phyloP scores from a whole-genome alignment of 2,888 invertebrate genomes.

The Brachylomia viminalis region DNA sequence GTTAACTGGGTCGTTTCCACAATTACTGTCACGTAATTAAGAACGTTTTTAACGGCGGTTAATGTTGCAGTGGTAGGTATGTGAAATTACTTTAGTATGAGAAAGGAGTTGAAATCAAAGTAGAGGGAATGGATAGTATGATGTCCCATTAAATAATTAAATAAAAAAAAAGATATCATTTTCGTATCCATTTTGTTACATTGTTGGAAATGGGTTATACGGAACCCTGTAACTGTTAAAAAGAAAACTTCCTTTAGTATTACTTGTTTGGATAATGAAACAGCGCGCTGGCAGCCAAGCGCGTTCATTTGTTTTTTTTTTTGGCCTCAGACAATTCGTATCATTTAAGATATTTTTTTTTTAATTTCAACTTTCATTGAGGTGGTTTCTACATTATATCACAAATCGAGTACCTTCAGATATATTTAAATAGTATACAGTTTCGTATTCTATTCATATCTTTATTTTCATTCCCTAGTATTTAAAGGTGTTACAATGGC shows the following conservation, averaged over 20 bases:
- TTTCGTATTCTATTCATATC: too few species aligned
- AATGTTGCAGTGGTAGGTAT: constrained; percentile 20
- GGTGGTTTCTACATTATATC: neutral
- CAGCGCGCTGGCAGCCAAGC: neutral
- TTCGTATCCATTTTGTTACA: neutral
- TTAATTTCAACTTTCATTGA: neutral
- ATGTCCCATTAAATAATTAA: too few species aligned
- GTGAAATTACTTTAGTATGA: constrained; percentile 1
- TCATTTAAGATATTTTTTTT: neutral
- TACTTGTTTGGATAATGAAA: neutral
- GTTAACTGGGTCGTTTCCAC: constrained; percentile 59
- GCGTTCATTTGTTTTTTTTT: neutral
- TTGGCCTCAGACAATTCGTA: neutral
- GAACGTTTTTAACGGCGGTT: constrained; percentile 38
- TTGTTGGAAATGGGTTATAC: neutral
- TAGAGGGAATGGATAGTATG: neutral
- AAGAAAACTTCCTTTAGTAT: neutral
- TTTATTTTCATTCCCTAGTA: too few species aligned
- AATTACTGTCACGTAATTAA: constrained; percentile 57
- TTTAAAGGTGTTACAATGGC: too few species aligned
- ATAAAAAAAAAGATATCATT: neutral
- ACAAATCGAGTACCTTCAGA: neutral
- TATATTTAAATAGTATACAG: neutral
- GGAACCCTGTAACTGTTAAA: neutral
- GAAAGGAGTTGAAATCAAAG: neutral